A percentile compares a stretch with the other conserved stretches of the same genome.
Evolutionary conservation across 2,888 invertebrate species (phyloP).

Genomic region (Stenodema calcarata): DNA sequence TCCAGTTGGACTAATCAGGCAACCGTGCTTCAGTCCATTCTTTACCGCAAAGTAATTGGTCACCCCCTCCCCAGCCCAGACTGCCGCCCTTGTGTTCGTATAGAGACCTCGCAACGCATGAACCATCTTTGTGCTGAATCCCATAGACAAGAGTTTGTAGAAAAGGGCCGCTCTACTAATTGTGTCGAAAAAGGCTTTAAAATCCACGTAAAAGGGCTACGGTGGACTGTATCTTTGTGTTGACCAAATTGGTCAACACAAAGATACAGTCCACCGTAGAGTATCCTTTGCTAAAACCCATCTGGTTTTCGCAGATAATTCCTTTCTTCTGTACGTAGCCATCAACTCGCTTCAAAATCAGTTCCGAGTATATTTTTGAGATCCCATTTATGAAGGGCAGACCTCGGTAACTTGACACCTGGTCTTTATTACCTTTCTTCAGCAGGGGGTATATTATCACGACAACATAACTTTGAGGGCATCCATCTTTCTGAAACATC

Average conservation of each 20-base stretch:
- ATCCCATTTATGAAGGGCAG: slow-evolving; percentile 9
- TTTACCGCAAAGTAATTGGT: neutral
- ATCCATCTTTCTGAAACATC: neutral
- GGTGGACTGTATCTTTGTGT: neutral
- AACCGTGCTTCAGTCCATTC: neutral
- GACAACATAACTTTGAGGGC: slow-evolving; percentile 9
- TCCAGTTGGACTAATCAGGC: neutral
- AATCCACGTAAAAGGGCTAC: neutral
- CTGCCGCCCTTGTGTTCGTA: neutral
- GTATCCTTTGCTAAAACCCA: neutral
- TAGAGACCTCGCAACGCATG: neutral
- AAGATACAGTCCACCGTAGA: neutral
- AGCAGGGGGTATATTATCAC: slow-evolving; percentile 27
- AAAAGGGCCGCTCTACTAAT: neutral
- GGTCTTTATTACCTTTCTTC: slow-evolving; percentile 12
- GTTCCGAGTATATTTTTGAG: neutral
- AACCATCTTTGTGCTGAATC: neutral
- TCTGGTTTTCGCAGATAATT: neutral
- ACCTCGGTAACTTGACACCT: slow-evolving; percentile 17
- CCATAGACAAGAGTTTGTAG: neutral
- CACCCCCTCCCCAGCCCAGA: no score
- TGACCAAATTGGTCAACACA: neutral
- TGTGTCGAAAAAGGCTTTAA: neutral
- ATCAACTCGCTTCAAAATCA: slow-evolving; percentile 10
- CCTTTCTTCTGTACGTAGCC: neutral